Evolutionary conservation across 2,113 vertebrate genomes (phyloP), one percentile per base, ranked within the genome.

Genomic region (Oplegnathus fasciatus): DNA sequence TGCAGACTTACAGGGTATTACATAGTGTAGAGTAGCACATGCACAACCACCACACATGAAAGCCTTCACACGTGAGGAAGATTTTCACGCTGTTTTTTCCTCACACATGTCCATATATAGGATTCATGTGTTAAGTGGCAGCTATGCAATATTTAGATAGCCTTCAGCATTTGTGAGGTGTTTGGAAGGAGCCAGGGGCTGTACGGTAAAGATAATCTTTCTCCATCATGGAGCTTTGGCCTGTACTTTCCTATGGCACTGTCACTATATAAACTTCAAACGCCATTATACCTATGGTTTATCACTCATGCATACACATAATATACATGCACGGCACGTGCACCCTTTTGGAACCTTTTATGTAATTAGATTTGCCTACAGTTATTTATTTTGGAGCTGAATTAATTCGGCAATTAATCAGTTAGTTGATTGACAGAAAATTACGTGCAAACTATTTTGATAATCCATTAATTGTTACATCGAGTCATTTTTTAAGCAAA

Each of bases 71-170:
- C 26, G 10, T 52, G 68, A 64, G 75, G 55, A 42, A 24, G 4
- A 13, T 57, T 77, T 65, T 73, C 46, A 78, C 52, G 62, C 30
- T 0, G 8, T 3, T 42, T 44, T 66, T 57, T 9, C 26, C 32
- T 58, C 44, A 26, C 57, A 82, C 28, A 37, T 48, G 42, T 67
- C 58, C 69, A 81, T 58, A 58, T 70, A 61, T 46, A 42, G 75
- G 72, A 58, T 75, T 11, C 26, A 17, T 46, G 60, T 69, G 69
- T 34, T 57, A 60, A 70, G 64, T 57, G 75, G 62, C 65, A 65
- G 30, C 71, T 30, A 64, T 86, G 80, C 64, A 85, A 84, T 72
- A 86, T 85, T 69, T 34, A 84, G 42, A 5, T 52, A 55, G 40
- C 66, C 48, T 11, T 15, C 2, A 69, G 48, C 26, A 42, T 74